Evolutionary conservation across 1,140 invertebrate genomes (phyloP).

Genomic region (Argopecten irradians): DNA sequence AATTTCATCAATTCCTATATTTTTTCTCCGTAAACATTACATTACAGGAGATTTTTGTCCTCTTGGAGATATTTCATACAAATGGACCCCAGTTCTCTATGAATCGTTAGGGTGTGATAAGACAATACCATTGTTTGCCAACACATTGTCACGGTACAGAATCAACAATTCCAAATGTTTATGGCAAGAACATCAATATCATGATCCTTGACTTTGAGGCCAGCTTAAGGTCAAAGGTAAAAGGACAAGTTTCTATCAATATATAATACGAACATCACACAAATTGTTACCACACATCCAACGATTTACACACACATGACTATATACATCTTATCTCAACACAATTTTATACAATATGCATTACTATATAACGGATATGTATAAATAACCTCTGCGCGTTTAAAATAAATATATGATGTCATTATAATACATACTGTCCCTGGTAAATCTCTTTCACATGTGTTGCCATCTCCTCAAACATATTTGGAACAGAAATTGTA

Average conservation of each 20-base stretch:
- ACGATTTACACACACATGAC: neutral
- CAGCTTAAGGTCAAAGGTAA: conserved; percentile 13
- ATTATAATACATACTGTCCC: neutral
- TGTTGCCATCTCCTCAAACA: too few relatives aligned
- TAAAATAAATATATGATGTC: neutral
- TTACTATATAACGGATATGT: neutral
- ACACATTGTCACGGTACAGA: too few relatives aligned
- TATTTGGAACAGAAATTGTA: too few relatives aligned
- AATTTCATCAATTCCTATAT: too few relatives aligned
- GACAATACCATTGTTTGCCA: too few relatives aligned
- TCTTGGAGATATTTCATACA: too few relatives aligned
- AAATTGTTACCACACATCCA: neutral
- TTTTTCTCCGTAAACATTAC: too few relatives aligned
- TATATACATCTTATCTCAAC: neutral
- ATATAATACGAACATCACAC: neutral
- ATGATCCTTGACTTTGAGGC: conserved; percentile 13
- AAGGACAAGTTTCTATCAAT: neutral
- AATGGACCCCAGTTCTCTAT: too few relatives aligned
- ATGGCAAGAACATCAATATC: neutral
- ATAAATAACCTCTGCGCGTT: neutral
- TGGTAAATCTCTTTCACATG: too few relatives aligned
- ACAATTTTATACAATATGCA: neutral
- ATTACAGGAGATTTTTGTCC: too few relatives aligned
- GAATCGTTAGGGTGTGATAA: too few relatives aligned
- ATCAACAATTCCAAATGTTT: neutral